Conservation (phyloP, 2,888 invertebrate species). For the Lithophane ornitopus region DNA sequence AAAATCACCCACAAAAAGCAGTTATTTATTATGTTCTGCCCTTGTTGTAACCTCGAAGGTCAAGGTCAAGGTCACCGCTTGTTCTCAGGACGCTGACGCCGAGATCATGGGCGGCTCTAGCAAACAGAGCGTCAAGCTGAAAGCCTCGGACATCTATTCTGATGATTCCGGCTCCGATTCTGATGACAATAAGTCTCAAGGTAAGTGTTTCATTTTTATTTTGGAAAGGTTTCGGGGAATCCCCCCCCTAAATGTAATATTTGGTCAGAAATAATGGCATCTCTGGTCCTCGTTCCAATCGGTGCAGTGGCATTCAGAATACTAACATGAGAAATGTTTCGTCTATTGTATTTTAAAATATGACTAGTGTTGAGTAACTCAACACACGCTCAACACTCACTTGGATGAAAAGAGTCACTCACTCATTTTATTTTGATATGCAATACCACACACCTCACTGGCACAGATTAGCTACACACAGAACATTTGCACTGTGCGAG, state of each 20-base stretch:
- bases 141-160: constrained; percentile 98
- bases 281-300: too few species aligned
- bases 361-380: too few species aligned
- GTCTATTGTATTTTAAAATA: too few species aligned
- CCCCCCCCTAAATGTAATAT: background rate
- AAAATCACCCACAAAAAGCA: constrained; percentile 15
- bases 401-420: too few species aligned
- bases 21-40: constrained; percentile 35
- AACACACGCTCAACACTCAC: too few species aligned
- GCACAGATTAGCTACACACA: too few species aligned
- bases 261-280: background rate
- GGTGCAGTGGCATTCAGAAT: background rate
- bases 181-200: constrained; percentile 90
- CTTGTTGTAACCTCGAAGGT: constrained; percentile 53
- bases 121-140: constrained; percentile 94
- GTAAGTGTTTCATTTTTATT: constrained; percentile 60
- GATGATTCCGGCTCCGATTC: constrained; percentile 95
- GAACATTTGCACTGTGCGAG: too few species aligned
- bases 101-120: constrained; percentile 88
- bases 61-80: constrained; percentile 55
- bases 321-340: background rate
- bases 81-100: constrained; percentile 82
- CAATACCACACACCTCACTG: too few species aligned
- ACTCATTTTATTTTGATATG: too few species aligned
- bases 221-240: background rate